Conservation (phyloP, 2,113 vertebrate genomes). For the Rhineura floridana region DNA sequence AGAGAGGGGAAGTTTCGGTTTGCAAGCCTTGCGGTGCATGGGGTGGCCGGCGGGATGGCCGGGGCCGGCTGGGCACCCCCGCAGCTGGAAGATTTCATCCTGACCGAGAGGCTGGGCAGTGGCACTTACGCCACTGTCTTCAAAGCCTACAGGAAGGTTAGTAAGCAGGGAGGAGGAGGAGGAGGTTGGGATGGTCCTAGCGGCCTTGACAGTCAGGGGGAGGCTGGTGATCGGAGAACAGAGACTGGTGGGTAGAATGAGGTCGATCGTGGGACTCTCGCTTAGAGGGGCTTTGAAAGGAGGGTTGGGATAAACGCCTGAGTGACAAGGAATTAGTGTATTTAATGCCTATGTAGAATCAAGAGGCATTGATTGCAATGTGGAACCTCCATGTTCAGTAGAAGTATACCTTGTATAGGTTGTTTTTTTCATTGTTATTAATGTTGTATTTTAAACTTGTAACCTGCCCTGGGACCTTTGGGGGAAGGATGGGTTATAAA, state of each 20-base stretch:
- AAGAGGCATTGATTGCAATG: too few relatives aligned
- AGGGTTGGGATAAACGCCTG: neutral
- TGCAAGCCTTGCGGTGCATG: neutral
- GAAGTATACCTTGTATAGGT: too few relatives aligned
- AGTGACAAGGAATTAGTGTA: neutral
- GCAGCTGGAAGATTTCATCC: slow-evolving; percentile 87
- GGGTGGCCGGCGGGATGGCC: slow-evolving; percentile 38
- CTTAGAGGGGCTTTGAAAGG: neutral
- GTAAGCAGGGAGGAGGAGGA: slow-evolving; percentile 17
- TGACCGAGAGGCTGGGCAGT: slow-evolving; percentile 92
- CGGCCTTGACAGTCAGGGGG: neutral
- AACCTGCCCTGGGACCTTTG: too few relatives aligned
- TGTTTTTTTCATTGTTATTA: too few relatives aligned
- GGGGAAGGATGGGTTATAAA: too few relatives aligned
- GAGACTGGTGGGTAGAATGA: neutral
- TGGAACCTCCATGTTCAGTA: neutral
- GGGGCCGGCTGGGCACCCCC: slow-evolving; percentile 84
- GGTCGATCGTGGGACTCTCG: neutral
- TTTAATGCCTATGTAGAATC: too few relatives aligned
- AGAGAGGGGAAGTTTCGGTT: neutral
- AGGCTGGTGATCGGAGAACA: too few relatives aligned
- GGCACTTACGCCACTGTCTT: slow-evolving; percentile 95
- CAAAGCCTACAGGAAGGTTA: slow-evolving; percentile 94
- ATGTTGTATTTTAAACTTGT: too few relatives aligned
- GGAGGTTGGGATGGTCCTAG: neutral